phyloP scores from a whole-genome alignment of 2,797 vertebrate genomes.

The Bradypus variegatus region DNA sequence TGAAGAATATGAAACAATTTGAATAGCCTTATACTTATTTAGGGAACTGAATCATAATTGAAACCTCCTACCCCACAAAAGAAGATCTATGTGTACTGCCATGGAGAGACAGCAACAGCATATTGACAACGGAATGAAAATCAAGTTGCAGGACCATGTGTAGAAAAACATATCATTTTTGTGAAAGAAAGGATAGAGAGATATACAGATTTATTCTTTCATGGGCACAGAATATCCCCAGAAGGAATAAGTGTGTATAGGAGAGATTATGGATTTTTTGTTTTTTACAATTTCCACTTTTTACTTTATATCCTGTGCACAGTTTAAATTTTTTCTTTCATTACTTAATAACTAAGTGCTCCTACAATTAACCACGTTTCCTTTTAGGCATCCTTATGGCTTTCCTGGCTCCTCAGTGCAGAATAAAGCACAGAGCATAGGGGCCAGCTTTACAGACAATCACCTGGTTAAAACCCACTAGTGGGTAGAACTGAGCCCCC shows the following conservation, averaged over 20 bases:
- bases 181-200: not conserved
- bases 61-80: not conserved
- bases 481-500: not conserved
- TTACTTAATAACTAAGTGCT: not conserved
- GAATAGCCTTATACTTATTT: not conserved
- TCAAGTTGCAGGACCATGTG: not conserved
- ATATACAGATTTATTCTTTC: not conserved
- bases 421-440: too few species aligned
- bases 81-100: not conserved
- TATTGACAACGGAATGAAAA: not conserved
- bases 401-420: not conserved
- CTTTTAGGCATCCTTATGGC: not conserved
- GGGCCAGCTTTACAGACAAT: not conserved
- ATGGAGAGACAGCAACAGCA: not conserved
- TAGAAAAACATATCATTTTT: not conserved
- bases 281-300: not conserved
- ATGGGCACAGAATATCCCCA: not conserved
- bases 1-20: not conserved
- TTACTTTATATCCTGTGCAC: not conserved
- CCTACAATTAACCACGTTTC: not conserved
- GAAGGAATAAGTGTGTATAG: not conserved
- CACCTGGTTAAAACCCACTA: not conserved
- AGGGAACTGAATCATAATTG: not conserved
- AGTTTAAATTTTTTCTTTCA: not conserved
- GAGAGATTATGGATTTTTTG: not conserved